Percentiles rank a stretch among this genome's conserved stretches.
Evolutionary conservation across 23 tunicate genomes (phyloP).

Genomic region (Corella eumyota): DNA sequence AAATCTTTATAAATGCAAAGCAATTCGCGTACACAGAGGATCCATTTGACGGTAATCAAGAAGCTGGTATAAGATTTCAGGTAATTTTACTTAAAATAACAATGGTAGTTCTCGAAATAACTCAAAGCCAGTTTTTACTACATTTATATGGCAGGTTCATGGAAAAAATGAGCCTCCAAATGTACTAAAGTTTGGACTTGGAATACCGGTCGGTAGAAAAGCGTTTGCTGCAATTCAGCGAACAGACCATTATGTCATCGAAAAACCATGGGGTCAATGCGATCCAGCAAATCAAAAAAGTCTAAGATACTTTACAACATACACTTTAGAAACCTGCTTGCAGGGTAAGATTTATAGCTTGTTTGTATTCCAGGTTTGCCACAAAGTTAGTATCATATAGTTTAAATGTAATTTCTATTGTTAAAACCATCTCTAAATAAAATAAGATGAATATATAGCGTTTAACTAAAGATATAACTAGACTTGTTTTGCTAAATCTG

Average conservation of each 20-base stretch:
- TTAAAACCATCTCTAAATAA: too few species aligned
- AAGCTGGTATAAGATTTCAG: slow-evolving; percentile 35
- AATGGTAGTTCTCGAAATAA: too few species aligned
- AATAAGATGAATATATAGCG: too few species aligned
- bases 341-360: slow-evolving; percentile 10
- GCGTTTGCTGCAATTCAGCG: slow-evolving; percentile 25
- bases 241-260: slow-evolving; percentile 4
- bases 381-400: too few species aligned
- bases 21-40: slow-evolving; percentile 29
- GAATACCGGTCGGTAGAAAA: slow-evolving; percentile 29
- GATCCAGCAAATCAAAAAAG: slow-evolving; percentile 13
- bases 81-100: not conserved
- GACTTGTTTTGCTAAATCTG: too few species aligned
- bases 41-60: slow-evolving; percentile 11
- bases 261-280: slow-evolving; percentile 37
- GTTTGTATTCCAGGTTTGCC: too few species aligned
- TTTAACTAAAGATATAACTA: too few species aligned
- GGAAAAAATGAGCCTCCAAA: slow-evolving; percentile 18
- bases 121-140: too few species aligned
- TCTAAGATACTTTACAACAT: slow-evolving; percentile 21
- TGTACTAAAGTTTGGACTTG: slow-evolving; percentile 21
- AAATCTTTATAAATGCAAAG: not conserved
- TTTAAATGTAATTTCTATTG: too few species aligned
- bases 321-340: slow-evolving; percentile 20
- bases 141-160: too few species aligned